Conservation (phyloP, 2,113 vertebrate genomes). For the Proteles cristata region DNA sequence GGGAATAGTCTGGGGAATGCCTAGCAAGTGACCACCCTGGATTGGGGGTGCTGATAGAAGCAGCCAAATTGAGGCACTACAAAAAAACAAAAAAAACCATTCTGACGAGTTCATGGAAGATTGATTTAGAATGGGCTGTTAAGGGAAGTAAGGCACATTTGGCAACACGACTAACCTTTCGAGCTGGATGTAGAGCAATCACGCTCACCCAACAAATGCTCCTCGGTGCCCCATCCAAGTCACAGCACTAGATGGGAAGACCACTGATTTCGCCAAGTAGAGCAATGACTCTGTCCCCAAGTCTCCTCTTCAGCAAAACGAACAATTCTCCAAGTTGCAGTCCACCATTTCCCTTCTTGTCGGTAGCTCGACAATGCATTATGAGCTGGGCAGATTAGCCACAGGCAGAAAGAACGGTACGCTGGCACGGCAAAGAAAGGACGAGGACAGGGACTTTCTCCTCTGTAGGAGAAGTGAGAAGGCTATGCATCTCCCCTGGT, state of each 20-base stretch:
- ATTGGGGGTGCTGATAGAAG: not conserved
- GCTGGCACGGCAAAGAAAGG: rapidly evolving
- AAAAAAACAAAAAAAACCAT: not conserved
- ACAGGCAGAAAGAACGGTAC: not conserved
- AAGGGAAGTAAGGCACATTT: constrained; percentile 5
- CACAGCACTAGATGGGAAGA: not conserved
- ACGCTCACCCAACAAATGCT: not conserved
- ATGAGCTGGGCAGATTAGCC: not conserved
- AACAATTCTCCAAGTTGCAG: not conserved
- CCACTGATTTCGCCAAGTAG: constrained; percentile 11
- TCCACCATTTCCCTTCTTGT: not conserved
- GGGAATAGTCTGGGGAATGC: not conserved
- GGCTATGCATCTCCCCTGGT: not conserved
- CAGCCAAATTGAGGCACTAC: not conserved
- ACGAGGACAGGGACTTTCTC: not conserved
- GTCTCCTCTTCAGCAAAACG: not conserved
- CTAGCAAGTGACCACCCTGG: not conserved
- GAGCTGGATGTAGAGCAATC: not conserved
- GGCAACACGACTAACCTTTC: constrained; percentile 32
- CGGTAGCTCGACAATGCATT: not conserved
- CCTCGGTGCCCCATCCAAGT: constrained; percentile 51
- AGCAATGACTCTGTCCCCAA: constrained; percentile 18
- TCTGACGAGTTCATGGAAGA: constrained; percentile 69
- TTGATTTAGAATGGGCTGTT: constrained; percentile 60
- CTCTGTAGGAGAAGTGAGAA: not conserved